Percentiles rank a stretch among this genome's conserved stretches.
Conservation (phyloP, 2,113 vertebrate genomes). For the Pangasianodon gigas region DNA sequence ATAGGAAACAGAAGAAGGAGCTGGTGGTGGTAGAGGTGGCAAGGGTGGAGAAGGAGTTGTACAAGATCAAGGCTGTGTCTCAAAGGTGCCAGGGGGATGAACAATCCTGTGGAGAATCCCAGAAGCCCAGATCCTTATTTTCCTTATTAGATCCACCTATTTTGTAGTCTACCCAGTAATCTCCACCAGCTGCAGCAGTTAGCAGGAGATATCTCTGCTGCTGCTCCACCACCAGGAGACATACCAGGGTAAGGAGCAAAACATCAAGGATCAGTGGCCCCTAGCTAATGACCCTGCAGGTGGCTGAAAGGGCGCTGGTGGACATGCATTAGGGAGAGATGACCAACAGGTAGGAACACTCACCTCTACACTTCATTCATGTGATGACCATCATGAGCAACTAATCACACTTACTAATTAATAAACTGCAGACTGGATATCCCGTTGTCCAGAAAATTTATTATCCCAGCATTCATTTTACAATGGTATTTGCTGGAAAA, state of each 20-base stretch:
- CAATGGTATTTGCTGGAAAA: neutral
- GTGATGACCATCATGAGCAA: neutral
- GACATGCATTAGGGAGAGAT: neutral
- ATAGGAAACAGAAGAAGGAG: too few species aligned
- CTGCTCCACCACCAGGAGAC: neutral
- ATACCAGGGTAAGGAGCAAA: neutral
- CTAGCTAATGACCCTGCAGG: neutral
- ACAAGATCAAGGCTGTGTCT: too few species aligned
- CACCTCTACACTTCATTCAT: neutral
- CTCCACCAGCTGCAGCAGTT: neutral
- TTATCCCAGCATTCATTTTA: neutral
- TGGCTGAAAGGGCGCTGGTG: neutral
- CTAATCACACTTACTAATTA: neutral
- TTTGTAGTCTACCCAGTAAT: too few species aligned
- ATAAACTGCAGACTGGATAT: neutral
- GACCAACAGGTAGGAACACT: neutral
- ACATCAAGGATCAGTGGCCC: neutral
- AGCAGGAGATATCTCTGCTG: neutral
- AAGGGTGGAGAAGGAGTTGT: too few species aligned
- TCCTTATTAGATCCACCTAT: too few species aligned
- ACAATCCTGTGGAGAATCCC: too few species aligned
- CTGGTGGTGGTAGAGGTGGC: too few species aligned
- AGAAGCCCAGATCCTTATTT: too few species aligned
- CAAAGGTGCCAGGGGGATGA: too few species aligned
- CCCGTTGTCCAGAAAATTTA: neutral